Evolutionary conservation across 2,113 vertebrate genomes (phyloP).

Genomic region (Oncorhynchus keta): DNA sequence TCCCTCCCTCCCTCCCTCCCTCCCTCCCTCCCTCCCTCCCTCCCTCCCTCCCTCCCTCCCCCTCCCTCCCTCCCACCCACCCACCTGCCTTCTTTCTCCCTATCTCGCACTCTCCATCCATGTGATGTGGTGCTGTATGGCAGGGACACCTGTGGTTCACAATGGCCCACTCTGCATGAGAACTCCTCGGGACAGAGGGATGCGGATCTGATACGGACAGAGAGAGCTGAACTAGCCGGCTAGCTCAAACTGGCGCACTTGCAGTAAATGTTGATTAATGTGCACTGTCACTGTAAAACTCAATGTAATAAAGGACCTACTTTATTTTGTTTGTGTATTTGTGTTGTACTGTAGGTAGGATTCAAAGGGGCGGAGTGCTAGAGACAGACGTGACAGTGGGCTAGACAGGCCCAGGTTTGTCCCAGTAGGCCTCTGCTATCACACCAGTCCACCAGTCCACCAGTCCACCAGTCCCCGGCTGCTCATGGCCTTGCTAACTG

Average conservation of each 20-base stretch:
- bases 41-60: too few relatives aligned
- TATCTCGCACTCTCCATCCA: slow-evolving; percentile 49
- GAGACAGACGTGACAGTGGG: slow-evolving; percentile 42
- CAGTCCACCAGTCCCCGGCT: slow-evolving; percentile 76
- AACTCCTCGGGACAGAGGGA: too few relatives aligned
- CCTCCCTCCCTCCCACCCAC: neutral
- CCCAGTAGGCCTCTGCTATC: slow-evolving; percentile 70
- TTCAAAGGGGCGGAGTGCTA: slow-evolving; percentile 21
- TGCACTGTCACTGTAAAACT: slow-evolving; percentile 17
- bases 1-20: too few relatives aligned
- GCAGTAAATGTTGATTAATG: slow-evolving; percentile 44
- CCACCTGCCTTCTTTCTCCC: neutral
- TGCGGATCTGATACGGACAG: neutral
- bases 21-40: too few relatives aligned
- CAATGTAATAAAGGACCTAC: too few relatives aligned
- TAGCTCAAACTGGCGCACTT: too few relatives aligned
- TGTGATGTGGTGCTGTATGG: slow-evolving; percentile 62
- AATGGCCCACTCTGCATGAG: slow-evolving; percentile 63
- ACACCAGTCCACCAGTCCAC: slow-evolving; percentile 78
- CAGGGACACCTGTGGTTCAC: slow-evolving; percentile 66
- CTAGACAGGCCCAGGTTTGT: slow-evolving; percentile 64
- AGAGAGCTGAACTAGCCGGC: slow-evolving; percentile 45
- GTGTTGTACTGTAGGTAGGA: neutral
- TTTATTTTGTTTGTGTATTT: too few relatives aligned
- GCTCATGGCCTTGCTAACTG: slow-evolving; percentile 82